Base-by-base conservation (phyloP, 1,140 invertebrate species). In the Oncopeltus fasciatus region DNA sequence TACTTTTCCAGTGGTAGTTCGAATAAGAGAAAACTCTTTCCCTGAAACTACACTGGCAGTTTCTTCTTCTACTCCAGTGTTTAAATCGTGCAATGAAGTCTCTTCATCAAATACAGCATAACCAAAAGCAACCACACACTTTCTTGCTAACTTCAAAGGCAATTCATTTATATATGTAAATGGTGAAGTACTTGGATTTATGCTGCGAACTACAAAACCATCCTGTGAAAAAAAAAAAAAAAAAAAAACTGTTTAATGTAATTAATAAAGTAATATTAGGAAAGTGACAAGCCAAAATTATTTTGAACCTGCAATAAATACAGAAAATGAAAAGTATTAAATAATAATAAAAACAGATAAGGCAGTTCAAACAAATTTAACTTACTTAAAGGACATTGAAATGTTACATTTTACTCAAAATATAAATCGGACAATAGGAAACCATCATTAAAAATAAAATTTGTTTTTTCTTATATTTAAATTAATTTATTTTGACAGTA, bases 21-120 rank as follows among this genome's bases (percentile, higher is more conserved):
- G 81, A 1, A 93, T 73, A 21, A 95, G 71, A 38, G 81, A 83
- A 75, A 95, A 94, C 68, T 93, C 90, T 74, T 92, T 92, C 8
- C 88, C 90, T 33, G 85, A 81, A 60, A 77, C 74, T 21, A 91
- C 79, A 24, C 74, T 76, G 0, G 76, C 76, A 20, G 85, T 76
- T 73, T 86, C 84, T 69, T 90, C 87, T 65, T 87, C 85, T 67
- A 78, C 80, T 11, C 79, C 82, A 24, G 75, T 76, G 70, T 76
- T 76, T 59, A 75, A 71, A 62, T 74, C 76, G 69, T 74, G 76
- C 62, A 70, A 70, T 31, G 67, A 61, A 67, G 77, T 75, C 51
- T 84, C 83, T 65, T 84, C 83, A 63, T 90, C 88, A 69, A 83
- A 88, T 2, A 78, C 68, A 9, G 85, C 81, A 49, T 81, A 77